phyloP scores from a whole-genome alignment of 2,888 invertebrate genomes.

The Ceraclea dissimilis region DNA sequence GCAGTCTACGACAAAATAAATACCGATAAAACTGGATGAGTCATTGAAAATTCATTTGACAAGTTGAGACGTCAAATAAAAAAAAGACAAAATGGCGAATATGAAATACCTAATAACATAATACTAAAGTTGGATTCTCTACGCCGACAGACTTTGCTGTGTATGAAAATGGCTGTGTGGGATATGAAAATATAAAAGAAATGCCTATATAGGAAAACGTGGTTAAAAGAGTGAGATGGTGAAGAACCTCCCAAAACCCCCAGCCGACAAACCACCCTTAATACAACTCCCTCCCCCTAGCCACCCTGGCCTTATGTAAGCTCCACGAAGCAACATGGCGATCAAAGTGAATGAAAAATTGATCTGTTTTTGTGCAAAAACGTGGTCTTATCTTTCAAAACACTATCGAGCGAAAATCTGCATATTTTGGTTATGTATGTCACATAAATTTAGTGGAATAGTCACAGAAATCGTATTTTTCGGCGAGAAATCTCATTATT shows the following conservation, averaged over 20 bases:
- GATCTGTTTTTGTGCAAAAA: slow-evolving; percentile 13
- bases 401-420: too few relatives aligned
- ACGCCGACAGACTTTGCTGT: too few relatives aligned
- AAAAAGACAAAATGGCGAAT: background rate
- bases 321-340: background rate
- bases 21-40: background rate
- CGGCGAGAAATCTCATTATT: too few relatives aligned
- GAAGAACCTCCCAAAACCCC: background rate
- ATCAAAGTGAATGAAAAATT: slow-evolving; percentile 14
- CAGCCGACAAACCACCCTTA: background rate
- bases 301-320: background rate
- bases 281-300: background rate
- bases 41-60: background rate
- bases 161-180: background rate
- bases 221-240: background rate
- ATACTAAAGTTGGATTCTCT: too few relatives aligned
- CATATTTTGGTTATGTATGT: too few relatives aligned
- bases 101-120: background rate
- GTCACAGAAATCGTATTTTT: too few relatives aligned
- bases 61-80: background rate
- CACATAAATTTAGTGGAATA: too few relatives aligned
- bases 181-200: background rate
- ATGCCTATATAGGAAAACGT: background rate
- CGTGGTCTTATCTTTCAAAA: background rate
- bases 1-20: background rate